Percentiles rank a stretch among this genome's conserved stretches.
Evolutionary conservation across 2,888 invertebrate genomes (phyloP).

Genomic region (Pogonocherus hispidulus): DNA sequence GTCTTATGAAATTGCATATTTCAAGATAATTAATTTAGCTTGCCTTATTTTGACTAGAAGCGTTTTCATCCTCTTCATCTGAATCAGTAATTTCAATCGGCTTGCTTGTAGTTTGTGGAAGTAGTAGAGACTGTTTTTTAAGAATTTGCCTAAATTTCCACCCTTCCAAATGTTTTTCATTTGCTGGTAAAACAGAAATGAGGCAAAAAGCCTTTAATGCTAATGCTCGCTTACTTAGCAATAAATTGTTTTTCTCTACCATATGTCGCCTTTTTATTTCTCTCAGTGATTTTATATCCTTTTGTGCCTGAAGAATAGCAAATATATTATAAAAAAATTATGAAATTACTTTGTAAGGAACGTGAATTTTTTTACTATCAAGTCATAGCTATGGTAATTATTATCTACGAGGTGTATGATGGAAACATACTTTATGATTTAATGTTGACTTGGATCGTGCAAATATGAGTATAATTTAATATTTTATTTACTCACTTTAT

Average conservation of each 20-base stretch:
- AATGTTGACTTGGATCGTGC: too few species aligned
- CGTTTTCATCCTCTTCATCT: conserved; percentile 36
- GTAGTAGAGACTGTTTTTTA: neutral
- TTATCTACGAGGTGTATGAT: too few species aligned
- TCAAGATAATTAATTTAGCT: neutral
- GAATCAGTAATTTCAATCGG: conserved; percentile 45
- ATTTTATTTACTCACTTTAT: conserved; percentile 36
- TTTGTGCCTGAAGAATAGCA: conserved; percentile 41
- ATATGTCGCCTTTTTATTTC: conserved; percentile 26
- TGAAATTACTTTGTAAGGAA: too few species aligned
- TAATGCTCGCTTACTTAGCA: conserved; percentile 32
- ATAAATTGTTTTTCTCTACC: conserved; percentile 29
- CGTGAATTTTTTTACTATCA: too few species aligned
- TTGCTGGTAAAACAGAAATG: conserved; percentile 42
- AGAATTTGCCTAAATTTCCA: conserved; percentile 38
- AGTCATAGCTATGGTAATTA: too few species aligned
- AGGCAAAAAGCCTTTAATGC: conserved; percentile 36
- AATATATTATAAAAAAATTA: too few species aligned
- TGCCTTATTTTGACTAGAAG: neutral
- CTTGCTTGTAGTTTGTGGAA: conserved; percentile 6
- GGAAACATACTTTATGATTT: too few species aligned
- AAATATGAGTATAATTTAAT: too few species aligned
- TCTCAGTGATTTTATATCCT: conserved; percentile 40
- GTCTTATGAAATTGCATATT: neutral
- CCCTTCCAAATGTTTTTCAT: conserved; percentile 42